Conservation (phyloP, 1,140 invertebrate genomes). For the Heliothis subflexa region DNA sequence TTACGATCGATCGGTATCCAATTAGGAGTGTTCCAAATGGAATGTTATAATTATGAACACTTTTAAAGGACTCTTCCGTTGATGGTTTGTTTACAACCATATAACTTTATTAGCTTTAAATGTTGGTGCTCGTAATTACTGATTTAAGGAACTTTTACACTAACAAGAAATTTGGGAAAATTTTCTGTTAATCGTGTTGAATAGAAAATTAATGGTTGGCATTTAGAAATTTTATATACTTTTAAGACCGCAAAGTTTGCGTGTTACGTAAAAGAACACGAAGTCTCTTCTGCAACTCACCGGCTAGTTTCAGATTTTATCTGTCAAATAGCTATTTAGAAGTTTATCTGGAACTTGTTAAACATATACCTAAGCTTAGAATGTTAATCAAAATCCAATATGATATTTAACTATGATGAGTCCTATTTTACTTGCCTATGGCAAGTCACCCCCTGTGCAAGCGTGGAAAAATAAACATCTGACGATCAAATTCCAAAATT, state of each 20-base stretch:
- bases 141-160: conserved; percentile 9
- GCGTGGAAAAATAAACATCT: neutral
- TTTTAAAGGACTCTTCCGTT: conserved; percentile 47
- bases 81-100: conserved; percentile 56
- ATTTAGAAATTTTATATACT: neutral
- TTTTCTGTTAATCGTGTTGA: neutral
- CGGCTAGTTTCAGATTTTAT: no score
- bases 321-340: no score
- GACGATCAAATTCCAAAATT: neutral
- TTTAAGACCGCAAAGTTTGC: no score
- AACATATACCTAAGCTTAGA: no score
- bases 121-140: conserved; percentile 47
- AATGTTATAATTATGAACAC: conserved; percentile 50
- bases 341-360: no score
- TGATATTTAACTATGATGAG: no score
- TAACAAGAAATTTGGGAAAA: neutral
- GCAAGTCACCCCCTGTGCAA: neutral
- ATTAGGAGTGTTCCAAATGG: conserved; percentile 47
- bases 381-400: no score
- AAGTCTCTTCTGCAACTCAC: no score
- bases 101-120: conserved; percentile 55
- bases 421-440: neutral
- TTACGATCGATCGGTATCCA: conserved; percentile 47
- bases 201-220: no score
- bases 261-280: no score